Conservation (phyloP, 2,113 vertebrate species). For the Rhipidura dahli region DNA sequence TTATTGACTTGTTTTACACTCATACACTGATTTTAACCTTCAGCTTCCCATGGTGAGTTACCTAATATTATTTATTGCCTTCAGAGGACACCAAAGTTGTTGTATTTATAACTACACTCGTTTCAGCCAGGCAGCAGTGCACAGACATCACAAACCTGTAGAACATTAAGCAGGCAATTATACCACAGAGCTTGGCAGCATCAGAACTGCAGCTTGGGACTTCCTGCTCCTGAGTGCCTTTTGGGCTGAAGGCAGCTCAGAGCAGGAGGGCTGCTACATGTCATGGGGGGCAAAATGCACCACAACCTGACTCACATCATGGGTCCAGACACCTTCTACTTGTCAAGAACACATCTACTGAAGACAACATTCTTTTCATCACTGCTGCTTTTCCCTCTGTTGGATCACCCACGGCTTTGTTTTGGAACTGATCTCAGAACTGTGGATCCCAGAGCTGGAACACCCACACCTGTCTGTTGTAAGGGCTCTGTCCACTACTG, state of each 20-base stretch:
- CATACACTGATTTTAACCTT: neutral
- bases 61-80: neutral
- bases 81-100: neutral
- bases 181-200: neutral
- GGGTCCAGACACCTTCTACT: neutral
- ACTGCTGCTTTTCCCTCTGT: neutral
- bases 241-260: neutral
- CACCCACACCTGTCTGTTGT: fast-evolving
- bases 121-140: neutral
- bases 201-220: neutral
- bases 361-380: neutral
- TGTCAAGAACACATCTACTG: neutral
- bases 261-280: neutral
- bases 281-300: neutral
- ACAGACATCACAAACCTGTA: neutral
- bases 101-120: neutral
- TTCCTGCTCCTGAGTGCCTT: neutral
- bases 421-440: neutral
- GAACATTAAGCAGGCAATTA: neutral
- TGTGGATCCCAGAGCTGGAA: neutral
- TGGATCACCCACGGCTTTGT: neutral
- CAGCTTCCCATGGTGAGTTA: neutral
- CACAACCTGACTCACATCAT: fast-evolving
- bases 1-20: neutral
- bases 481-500: fast-evolving